Percentiles rank a stretch among this genome's conserved stretches.
Conservation (phyloP, 1,140 invertebrate species). For the Scaptomyza graminum region DNA sequence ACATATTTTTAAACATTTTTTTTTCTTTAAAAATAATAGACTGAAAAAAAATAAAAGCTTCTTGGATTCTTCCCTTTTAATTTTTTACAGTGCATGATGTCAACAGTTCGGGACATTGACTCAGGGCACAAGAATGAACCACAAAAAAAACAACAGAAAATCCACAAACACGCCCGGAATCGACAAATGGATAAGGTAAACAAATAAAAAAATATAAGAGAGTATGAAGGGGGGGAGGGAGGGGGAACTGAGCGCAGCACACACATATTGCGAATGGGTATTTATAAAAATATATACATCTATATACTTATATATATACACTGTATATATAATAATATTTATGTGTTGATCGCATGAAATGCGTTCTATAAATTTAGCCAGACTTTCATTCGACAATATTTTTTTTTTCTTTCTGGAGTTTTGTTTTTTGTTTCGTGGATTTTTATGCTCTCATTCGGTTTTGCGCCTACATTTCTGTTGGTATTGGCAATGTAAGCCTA, state of each 20-base stretch:
- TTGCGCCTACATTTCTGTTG: conserved; percentile 38
- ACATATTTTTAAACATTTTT: no score
- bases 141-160: not conserved
- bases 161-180: not conserved
- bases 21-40: no score
- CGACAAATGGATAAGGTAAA: conserved; percentile 1
- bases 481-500: conserved; percentile 24
- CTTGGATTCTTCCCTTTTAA: not conserved
- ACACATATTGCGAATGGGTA: conserved; percentile 44
- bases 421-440: conserved; percentile 18
- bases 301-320: conserved; percentile 23
- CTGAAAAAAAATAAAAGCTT: no score
- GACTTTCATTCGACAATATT: conserved; percentile 62
- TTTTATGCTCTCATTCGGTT: conserved; percentile 51
- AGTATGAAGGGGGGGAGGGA: not conserved
- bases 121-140: conserved; percentile 10
- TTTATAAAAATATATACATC: conserved; percentile 30
- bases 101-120: conserved; percentile 18
- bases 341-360: conserved; percentile 80
- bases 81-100: conserved; percentile 17
- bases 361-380: conserved; percentile 73
- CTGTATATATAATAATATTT: conserved; percentile 76
- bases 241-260: no score
- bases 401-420: conserved; percentile 22
- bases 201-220: not conserved